Conservation (phyloP, 2,888 invertebrate species). For the Proisotoma minuta region DNA sequence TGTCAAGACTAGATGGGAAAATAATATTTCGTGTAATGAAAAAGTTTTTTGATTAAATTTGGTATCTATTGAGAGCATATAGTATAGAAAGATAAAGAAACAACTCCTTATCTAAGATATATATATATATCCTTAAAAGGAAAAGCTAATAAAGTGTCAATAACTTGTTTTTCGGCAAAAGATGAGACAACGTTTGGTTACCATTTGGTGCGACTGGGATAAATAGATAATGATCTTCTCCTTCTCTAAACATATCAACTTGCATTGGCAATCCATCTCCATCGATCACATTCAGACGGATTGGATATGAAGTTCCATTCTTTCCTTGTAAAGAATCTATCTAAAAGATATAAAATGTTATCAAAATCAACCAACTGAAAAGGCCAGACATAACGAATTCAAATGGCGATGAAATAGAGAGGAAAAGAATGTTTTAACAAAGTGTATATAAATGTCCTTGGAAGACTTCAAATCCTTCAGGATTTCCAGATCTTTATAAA, state of each 20-base stretch:
- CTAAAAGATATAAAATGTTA: slow-evolving; percentile 4
- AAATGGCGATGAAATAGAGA: neutral
- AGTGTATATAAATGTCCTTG: neutral
- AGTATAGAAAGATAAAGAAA: too few relatives aligned
- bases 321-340: neutral
- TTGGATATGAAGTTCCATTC: neutral
- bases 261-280: neutral
- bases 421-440: neutral
- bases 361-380: neutral
- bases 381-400: neutral
- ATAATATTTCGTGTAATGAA: too few relatives aligned
- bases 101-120: too few relatives aligned
- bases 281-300: neutral
- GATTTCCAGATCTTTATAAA: too few relatives aligned
- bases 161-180: too few relatives aligned
- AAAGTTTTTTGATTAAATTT: too few relatives aligned
- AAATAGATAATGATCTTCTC: neutral
- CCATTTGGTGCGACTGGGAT: slow-evolving; percentile 1
- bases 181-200: too few relatives aligned
- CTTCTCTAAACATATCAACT: neutral
- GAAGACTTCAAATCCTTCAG: too few relatives aligned
- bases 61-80: too few relatives aligned
- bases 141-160: too few relatives aligned
- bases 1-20: too few relatives aligned
- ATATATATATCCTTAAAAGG: too few relatives aligned